Evolutionary conservation across 2,797 vertebrate species (phyloP).

Genomic region (Lepus townsendii): DNA sequence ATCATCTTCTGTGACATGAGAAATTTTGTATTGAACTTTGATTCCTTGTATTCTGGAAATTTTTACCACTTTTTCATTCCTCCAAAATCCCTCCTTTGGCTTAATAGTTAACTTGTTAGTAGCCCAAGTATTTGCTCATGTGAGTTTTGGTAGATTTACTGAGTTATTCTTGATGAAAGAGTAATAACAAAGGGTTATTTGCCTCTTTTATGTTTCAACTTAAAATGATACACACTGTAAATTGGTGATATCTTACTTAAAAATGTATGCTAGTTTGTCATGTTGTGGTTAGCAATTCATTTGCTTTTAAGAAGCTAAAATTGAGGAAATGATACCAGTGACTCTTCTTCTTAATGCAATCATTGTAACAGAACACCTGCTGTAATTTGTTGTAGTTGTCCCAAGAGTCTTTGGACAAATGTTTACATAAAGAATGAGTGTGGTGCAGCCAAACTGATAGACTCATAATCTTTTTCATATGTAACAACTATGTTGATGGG

Average conservation of each 20-base stretch:
- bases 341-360: conserved; percentile 64
- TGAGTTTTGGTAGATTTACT: not conserved
- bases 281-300: conserved; percentile 56
- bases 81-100: conserved; percentile 60
- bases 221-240: conserved; percentile 4
- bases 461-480: conserved; percentile 13
- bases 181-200: conserved; percentile 48
- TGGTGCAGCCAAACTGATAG: conserved; percentile 70
- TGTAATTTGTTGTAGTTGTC: conserved; percentile 64
- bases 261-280: not conserved
- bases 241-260: conserved; percentile 14
- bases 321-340: conserved; percentile 30
- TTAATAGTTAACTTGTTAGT: conserved; percentile 42
- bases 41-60: conserved; percentile 59
- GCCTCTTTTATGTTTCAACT: conserved; percentile 68
- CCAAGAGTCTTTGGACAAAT: conserved; percentile 75
- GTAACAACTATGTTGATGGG: conserved; percentile 55
- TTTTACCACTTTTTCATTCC: conserved; percentile 35
- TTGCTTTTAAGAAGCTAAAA: conserved; percentile 75
- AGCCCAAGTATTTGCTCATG: conserved; percentile 8
- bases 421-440: conserved; percentile 76
- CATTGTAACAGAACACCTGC: conserved; percentile 68
- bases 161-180: conserved; percentile 61
- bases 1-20: not conserved
- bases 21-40: conserved; percentile 56